These are phyloP conservation scores for Caenorhabditis sp. DNA, from an alignment of 2,888 invertebrate species.

Conservation along the genomic window DNA sequence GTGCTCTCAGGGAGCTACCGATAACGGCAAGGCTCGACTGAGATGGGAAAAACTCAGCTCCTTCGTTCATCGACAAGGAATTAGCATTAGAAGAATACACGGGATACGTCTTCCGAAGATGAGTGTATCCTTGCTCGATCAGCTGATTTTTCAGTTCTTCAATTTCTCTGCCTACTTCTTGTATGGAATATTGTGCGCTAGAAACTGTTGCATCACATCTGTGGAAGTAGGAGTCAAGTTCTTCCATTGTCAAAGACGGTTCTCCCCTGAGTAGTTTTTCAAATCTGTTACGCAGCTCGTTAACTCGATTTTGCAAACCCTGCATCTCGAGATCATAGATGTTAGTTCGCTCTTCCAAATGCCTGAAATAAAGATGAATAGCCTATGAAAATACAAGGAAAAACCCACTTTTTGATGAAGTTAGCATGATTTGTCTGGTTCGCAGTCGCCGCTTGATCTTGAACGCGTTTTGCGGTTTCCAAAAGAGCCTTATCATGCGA, in stretches of 20 bases:
- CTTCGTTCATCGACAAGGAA: constrained; percentile 11
- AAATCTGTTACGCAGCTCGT: constrained; percentile 24
- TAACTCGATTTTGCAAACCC: constrained; percentile 46
- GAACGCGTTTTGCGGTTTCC: constrained; percentile 42
- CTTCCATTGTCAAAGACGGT: constrained; percentile 39
- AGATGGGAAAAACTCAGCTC: constrained; percentile 63
- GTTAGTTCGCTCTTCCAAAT: constrained; percentile 37
- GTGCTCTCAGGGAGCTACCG: constrained; percentile 57
- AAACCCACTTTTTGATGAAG: constrained; percentile 19
- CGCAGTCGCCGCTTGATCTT: constrained; percentile 43
- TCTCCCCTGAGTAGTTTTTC: constrained; percentile 55
- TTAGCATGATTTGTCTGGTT: constrained; percentile 43
- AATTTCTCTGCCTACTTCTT: constrained; percentile 45
- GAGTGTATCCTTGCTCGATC: constrained; percentile 60
- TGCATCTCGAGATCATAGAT: constrained; percentile 48
- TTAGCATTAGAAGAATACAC: background rate
- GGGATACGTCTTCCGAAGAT: constrained; percentile 37
- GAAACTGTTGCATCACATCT: constrained; percentile 27
- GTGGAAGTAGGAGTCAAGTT: constrained; percentile 43
- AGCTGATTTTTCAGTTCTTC: constrained; percentile 45
- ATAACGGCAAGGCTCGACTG: constrained; percentile 61
- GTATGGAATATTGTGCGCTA: constrained; percentile 29
- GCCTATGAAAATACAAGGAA: background rate
- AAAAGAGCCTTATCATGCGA: constrained; percentile 38
- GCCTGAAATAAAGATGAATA: constrained; percentile 25